Evolutionary conservation across 1,140 invertebrate species (phyloP), one percentile per base, ranked within the genome.

Genomic region (Drosophila truncata): DNA sequence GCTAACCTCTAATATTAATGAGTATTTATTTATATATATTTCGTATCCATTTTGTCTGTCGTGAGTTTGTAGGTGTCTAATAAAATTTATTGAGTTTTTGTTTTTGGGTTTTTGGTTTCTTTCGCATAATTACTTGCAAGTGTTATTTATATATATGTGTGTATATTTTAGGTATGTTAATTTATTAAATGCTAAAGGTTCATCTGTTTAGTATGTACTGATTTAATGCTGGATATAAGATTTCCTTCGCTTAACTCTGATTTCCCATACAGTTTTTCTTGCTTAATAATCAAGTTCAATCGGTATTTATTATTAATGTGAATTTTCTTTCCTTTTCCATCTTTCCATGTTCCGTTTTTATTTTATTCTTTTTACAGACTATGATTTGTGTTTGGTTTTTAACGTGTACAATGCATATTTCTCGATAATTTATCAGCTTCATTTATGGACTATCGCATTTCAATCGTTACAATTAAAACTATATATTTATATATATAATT

Each of bases 371-470:
- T 77, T 78, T 76, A 76, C 70, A 79, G 70, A 80, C 83, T 87
- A 87, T 87, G 84, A 90, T 90, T 90, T 84, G 81, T 86, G 77
- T 87, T 83, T 78, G 81, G 71, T 78, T 82, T 75, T 74, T 25
- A 49, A 62, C 54, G 73, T 25, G 66, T 69, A 72, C 73, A 25
- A 76, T 20, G 65, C 52, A 52, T 73, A 54, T 54, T 64, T 66
- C 49, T 69, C 44, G 54, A 57, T 78, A 58, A 54, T 20, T 58
- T 65, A 67, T 61, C 46, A 46, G 55, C 44, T 55, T 69, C 44
- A 13, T 57, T 77, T 41, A 42, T 63, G 35, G 39, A 39, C 70
- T 54, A 62, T 72, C 70, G 60, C 39, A 46, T 58, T 42, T 64
- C 33, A 39, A 74, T 42, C 52, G 8, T 47, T 47, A 29, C 46